Base-by-base conservation (phyloP, 2,797 vertebrate species). In the Mus caroli region DNA sequence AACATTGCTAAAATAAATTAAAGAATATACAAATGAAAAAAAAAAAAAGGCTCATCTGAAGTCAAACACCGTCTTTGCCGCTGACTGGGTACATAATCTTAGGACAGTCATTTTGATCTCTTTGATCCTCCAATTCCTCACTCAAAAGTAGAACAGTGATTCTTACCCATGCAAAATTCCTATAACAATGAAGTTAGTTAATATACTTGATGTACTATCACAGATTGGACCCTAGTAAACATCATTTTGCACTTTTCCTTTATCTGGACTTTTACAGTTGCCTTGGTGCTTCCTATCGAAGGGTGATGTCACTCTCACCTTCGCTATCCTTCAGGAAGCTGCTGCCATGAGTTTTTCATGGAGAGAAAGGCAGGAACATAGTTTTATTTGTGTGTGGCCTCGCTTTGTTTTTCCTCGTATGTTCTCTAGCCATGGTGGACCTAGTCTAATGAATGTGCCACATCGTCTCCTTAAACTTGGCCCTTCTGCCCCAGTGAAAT, bases 101-200 rank as follows among this genome's bases (percentile, higher is more conserved):
- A 22, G 34, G n/a, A 84, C 90, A 92, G 56, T 88, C 28, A n/a
- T 77, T 37, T 71, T 93, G 11, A 14, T 85, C 4, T 83, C 94
- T 88, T 88, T n/a, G 56, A 46, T 73, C 3, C 6, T 90, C 11
- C 82, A 28, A 92, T 91, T 91, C n/a, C n/a, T 94, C 67, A 69
- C 91, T 90, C 92, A 52, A 75, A 88, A 93, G 97, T 75, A 78
- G 37, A 11, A 5, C 13, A 88, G 86, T 82, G 24, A n/a, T 64
- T 67, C 19, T 69, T 58, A 40, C 34, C 20, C 37, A 90, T 69
- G 52, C 84, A 82, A 5, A n/a, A 19, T 87, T 31, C 19, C 78
- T 84, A 4, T 37, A 91, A 90, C 50, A 95, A 83, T 75, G 69
- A 73, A 88, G 28, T 76, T 75, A 93, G 54, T 86, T 88, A 89